Conservation (phyloP, 2,113 vertebrate species). For the Mola mola region DNA sequence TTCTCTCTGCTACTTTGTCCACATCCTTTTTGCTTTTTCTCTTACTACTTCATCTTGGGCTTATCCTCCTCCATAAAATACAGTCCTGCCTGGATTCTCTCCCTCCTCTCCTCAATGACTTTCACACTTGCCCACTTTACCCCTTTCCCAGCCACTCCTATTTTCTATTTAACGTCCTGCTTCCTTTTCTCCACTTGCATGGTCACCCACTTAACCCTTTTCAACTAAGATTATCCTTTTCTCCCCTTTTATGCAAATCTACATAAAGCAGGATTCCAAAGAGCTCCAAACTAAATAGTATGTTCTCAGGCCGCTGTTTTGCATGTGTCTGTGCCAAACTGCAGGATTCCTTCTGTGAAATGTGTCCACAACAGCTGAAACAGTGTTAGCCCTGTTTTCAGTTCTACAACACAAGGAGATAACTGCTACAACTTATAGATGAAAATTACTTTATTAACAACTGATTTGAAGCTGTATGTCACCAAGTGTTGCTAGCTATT, state of each 20-base stretch:
- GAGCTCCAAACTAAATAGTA: constrained; percentile 15
- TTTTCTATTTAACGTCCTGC: constrained; percentile 47
- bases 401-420: too few species aligned
- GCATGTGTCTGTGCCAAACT: constrained; percentile 1
- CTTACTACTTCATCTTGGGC: constrained; percentile 33
- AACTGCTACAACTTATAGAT: too few species aligned
- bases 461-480: too few species aligned
- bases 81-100: constrained; percentile 8
- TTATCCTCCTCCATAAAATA: constrained; percentile 29
- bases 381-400: too few species aligned
- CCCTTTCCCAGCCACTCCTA: constrained; percentile 40
- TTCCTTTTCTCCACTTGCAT: constrained; percentile 27
- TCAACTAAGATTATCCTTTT: constrained; percentile 1
- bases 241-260: neutral
- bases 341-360: constrained; percentile 30
- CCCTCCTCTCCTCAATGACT: constrained; percentile 11
- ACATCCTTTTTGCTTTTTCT: constrained; percentile 35
- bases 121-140: constrained; percentile 24
- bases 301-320: constrained; percentile 12
- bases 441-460: too few species aligned
- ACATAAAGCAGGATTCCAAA: neutral
- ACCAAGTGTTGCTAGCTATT: too few species aligned
- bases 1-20: neutral
- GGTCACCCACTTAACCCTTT: constrained; percentile 60
- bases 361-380: constrained; percentile 10